A percentile compares a stretch with the other conserved stretches of the same genome.
These are phyloP conservation scores for Aleiodes leptofemur DNA, from an alignment of 2,888 invertebrate species.

Conservation along the genomic window DNA sequence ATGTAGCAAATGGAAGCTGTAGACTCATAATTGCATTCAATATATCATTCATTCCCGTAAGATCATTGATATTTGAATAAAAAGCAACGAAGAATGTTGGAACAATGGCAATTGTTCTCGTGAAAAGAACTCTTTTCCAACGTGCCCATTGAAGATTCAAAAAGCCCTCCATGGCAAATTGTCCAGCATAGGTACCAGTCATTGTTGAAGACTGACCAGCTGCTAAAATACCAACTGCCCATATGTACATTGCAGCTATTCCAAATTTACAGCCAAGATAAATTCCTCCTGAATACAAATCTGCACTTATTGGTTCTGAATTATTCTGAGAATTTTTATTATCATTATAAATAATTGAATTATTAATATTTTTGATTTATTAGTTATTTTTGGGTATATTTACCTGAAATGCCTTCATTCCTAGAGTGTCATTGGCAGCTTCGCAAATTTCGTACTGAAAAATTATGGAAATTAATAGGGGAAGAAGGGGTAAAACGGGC, in stretches of 20 bases:
- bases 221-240: slow-evolving; percentile 89
- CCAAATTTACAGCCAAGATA: slow-evolving; percentile 88
- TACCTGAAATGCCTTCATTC: slow-evolving; percentile 74
- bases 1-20: slow-evolving; percentile 90
- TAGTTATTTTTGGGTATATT: slow-evolving; percentile 56
- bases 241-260: slow-evolving; percentile 86
- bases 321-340: slow-evolving; percentile 43
- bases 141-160: slow-evolving; percentile 89
- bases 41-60: slow-evolving; percentile 89
- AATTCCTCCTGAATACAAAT: slow-evolving; percentile 85
- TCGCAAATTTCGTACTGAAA: slow-evolving; percentile 66
- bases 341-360: background rate
- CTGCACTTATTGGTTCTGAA: slow-evolving; percentile 79
- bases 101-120: slow-evolving; percentile 88
- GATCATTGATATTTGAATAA: slow-evolving; percentile 81
- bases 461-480: slow-evolving; percentile 25
- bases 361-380: background rate
- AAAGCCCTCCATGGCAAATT: slow-evolving; percentile 93
- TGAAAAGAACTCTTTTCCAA: slow-evolving; percentile 91
- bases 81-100: slow-evolving; percentile 84
- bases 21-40: slow-evolving; percentile 92
- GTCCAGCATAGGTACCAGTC: slow-evolving; percentile 90
- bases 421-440: slow-evolving; percentile 62
- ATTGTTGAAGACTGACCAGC: slow-evolving; percentile 91
- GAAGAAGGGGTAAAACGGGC: background rate